Evolutionary conservation across 2,113 vertebrate genomes (phyloP), one percentile per base, ranked within the genome.

Genomic region (Lepisosteus osseus): DNA sequence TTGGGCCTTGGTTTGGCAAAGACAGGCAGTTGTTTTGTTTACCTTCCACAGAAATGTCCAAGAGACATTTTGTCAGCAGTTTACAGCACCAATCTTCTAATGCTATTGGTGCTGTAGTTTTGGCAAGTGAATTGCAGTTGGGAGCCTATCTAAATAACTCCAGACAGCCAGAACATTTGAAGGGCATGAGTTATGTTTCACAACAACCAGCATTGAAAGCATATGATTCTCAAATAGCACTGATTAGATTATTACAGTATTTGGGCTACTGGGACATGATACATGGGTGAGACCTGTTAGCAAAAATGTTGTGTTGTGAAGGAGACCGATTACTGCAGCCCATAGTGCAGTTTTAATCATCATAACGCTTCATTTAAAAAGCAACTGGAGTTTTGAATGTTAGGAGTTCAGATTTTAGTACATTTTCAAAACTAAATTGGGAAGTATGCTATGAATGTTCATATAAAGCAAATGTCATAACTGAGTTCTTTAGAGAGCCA

Each of bases 31-130:
- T 78, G 81, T 85, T 74, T 79, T 80, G 84, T 88, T 83, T 80
- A 80, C 82, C 79, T 85, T 81, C 82, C 67, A 56, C 67, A 15
- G 76, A 70, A 83, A 83, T 77, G 79, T 84, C 83, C 78, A 76
- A 75, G 75, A 86, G 81, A 82, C 79, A 65, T 72, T 76, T 77
- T 79, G 82, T 79, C 78, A 72, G 79, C 69, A 77, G 78, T 80
- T 79, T 84, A 81, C 77, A 74, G 77, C 83, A 74, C 78, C 78
- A 73, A 73, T 78, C 81, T 79, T 78, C 70, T 73, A 62, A 69
- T 72, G 76, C 81, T 71, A 72, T 82, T 15, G 62, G 55, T 76
- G 71, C 76, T 71, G 65, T 67, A 57, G 72, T 61, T 69, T 78
- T 77, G 81, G 83, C 85, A 61, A 40, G 75, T 51, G 72, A 4